These are phyloP conservation scores for Alectoris magna DNA, from an alignment of 2,797 vertebrate species.

Conservation along the genomic window DNA sequence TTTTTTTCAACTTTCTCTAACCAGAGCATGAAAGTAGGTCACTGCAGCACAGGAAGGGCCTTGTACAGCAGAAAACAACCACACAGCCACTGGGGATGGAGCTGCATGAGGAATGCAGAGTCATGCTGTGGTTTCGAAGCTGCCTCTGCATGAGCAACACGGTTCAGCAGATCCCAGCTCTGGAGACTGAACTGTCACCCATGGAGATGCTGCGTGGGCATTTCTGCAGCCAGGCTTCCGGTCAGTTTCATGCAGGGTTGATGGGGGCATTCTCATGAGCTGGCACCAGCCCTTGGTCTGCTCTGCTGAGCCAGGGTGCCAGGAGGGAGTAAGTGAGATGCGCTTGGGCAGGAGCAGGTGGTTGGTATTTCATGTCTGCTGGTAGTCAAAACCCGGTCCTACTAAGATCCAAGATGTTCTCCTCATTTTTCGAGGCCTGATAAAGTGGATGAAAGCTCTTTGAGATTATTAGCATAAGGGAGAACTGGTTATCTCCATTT, in stretches of 20 bases:
- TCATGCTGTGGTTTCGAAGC: fast-evolving
- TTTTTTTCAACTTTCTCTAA: background rate
- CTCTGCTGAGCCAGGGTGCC: background rate
- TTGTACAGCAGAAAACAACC: background rate
- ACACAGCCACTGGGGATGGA: fast-evolving
- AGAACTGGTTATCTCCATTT: background rate
- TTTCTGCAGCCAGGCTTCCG: fast-evolving
- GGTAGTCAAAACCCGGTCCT: background rate
- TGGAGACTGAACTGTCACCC: fast-evolving
- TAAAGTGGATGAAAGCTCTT: background rate
- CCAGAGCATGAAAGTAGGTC: conserved; percentile 33
- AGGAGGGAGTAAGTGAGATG: background rate
- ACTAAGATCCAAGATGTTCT: background rate
- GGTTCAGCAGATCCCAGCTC: background rate
- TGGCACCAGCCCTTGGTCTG: fast-evolving
- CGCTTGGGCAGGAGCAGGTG: background rate
- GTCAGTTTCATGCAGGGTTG: no score
- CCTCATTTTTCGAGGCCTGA: background rate
- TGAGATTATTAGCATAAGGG: fast-evolving
- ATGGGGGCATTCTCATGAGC: background rate
- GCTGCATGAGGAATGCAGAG: background rate
- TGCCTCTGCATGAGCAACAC: background rate
- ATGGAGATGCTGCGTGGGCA: fast-evolving
- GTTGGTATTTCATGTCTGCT: fast-evolving
- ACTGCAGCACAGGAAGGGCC: background rate